Evolutionary conservation across 2,888 invertebrate genomes (phyloP), one percentile per base, ranked within the genome.

Genomic region (Galerucella calmariensis): DNA sequence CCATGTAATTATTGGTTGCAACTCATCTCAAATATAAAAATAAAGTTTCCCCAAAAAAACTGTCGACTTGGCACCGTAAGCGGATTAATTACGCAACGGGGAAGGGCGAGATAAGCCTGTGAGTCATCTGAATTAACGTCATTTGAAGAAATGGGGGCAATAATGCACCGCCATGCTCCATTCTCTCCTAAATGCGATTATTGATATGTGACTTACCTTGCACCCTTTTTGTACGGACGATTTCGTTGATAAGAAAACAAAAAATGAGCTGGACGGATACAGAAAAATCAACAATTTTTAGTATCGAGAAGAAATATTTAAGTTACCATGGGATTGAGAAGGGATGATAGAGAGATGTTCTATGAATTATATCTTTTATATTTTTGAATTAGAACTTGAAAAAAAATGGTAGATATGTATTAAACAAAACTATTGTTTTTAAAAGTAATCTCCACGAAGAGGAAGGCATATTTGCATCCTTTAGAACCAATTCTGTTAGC

Each of bases 131-230:
- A 76, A 72, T 80, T 80, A 80, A 76, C 81, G 83, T 83, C 84
- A 83, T 83, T 82, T 82, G 82, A 84, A 84, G 84, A 83, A 84
- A 84, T 83, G 83, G 82, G 83, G 81, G 84, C 83, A 84, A 82
- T 82, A 83, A 83, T 84, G 84, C 83, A 82, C 78, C 81, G 79
- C 82, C 77, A 81, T 78, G 81, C 82, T 81, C 83, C 80, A 81
- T 84, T 56, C 27, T 67, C 53, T 16, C 16, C 41, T 56, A 84
- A 84, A 83, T 82, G 82, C 82, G 81, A 85, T 85, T 84, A 85
- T 84, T 83, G 82, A 84, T 83, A 83, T 83, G 78, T 81, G 84
- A 84, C 81, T 84, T 84, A 84, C 83, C 83, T 83, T 79, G 77
- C 12, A 44, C 67, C 35, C 53, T 16, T 56, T 8, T 10, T 16